Base-by-base conservation (phyloP, 2,888 invertebrate genomes). In the Idaea straminata region DNA sequence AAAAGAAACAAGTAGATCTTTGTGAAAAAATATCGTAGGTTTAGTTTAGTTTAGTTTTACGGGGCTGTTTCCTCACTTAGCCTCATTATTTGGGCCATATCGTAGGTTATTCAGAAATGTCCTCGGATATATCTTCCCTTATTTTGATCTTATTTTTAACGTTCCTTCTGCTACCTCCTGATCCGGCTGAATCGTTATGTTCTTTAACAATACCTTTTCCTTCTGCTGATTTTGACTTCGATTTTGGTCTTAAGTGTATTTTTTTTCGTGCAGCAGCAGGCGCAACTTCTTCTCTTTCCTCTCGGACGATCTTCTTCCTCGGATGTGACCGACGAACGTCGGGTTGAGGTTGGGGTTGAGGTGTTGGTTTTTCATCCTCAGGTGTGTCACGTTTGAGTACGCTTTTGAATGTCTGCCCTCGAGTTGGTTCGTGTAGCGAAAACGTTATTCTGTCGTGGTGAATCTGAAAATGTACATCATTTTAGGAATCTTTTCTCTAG, bases 371-470 rank as follows among this genome's bases (percentile, higher is more conserved):
- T 0, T 85, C 85, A 0, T 85, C 85, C 3, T 87, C 85, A 0
- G 82, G 85, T 0, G 64, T 64, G 2, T 91, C 91, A 0, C 92
- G 83, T 74, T 90, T 91, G 5, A 92, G 71, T 1, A 87, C 87
- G 72, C 91, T 92, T 75, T 92, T 92, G 75, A 88, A 92, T 1
- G 92, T 92, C 66, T 92, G 92, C 0, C 90, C 92, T 4, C 92
- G 83, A 0, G 85, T 81, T 0, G 92, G 91, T 71, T 92, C 92
- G 75, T 91, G 91, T 3, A 92, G 76, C 0, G 92, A 91, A 71
- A 91, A 92, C 0, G 92, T 91, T 47, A 92, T 91, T 66, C 92
- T 81, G 69, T 92, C 92, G 74, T 90, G 92, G 66, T 92, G 92
- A 70, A 92, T 87, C 92, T 92, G 77, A 15, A 59, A 15, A 59